Percentiles rank a stretch among this genome's conserved stretches.
phyloP scores from a whole-genome alignment of 2,113 vertebrate genomes.

The Dendrocopos noguchii region DNA sequence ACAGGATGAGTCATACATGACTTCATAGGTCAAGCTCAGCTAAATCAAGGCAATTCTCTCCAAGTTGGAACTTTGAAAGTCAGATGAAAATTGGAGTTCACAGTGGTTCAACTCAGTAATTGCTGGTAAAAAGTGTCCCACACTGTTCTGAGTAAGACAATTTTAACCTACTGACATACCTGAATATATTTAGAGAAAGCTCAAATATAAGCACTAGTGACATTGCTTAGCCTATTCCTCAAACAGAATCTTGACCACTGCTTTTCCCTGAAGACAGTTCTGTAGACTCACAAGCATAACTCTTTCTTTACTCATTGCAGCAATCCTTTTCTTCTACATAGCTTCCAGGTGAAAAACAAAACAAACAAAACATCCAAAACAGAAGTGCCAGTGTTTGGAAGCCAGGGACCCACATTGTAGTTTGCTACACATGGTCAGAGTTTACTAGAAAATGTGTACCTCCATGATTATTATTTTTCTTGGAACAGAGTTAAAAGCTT shows the following conservation, averaged over 20 bases:
- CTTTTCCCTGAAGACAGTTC: neutral
- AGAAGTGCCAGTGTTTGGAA: neutral
- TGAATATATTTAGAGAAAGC: neutral
- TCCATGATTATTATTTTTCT: neutral
- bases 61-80: neutral
- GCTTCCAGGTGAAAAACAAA: neutral
- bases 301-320: neutral
- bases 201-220: neutral
- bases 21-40: conserved; percentile 20
- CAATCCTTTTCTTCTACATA: neutral
- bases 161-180: neutral
- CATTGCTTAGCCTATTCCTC: neutral
- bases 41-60: neutral
- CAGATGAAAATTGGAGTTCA: neutral
- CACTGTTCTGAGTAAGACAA: neutral
- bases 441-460: neutral
- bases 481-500: neutral
- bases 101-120: neutral
- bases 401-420: neutral
- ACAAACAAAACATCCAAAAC: neutral
- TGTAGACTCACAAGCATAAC: neutral
- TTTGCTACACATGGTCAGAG: neutral
- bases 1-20: conserved; percentile 2
- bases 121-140: neutral
- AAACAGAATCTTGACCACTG: neutral